phyloP scores from a whole-genome alignment of 2,888 invertebrate species.

The Agrypnus murinus region DNA sequence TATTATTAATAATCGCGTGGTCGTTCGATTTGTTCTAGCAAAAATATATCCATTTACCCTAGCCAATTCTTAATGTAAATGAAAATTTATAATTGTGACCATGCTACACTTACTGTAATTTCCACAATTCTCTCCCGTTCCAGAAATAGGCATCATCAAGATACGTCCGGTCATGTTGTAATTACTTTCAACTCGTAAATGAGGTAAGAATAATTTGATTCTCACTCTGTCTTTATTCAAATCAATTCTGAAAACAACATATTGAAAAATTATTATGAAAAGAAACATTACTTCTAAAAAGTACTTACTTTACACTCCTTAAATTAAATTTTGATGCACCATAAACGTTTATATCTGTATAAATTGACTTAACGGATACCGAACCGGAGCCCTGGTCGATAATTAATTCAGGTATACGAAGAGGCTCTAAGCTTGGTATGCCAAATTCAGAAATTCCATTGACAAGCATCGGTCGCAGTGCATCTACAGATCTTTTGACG shows the following conservation, averaged over 20 bases:
- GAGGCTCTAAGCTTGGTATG: slow-evolving; percentile 71
- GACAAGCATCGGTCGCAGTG: slow-evolving; percentile 67
- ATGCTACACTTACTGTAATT: slow-evolving; percentile 81
- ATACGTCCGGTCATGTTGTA: slow-evolving; percentile 82
- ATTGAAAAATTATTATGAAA: not conserved
- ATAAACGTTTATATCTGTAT: slow-evolving; percentile 72
- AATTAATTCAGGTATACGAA: slow-evolving; percentile 67
- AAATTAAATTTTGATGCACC: slow-evolving; percentile 72
- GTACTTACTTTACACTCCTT: slow-evolving; percentile 47
- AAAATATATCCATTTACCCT: no score
- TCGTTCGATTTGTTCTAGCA: no score
- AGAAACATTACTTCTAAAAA: no score
- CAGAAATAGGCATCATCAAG: slow-evolving; percentile 83
- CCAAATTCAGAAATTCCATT: slow-evolving; percentile 69
- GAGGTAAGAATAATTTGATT: slow-evolving; percentile 78
- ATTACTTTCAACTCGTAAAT: slow-evolving; percentile 77
- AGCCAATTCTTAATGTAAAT: no score
- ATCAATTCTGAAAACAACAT: slow-evolving; percentile 72
- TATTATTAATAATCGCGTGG: no score
- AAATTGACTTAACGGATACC: slow-evolving; percentile 69
- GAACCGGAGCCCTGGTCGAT: slow-evolving; percentile 68
- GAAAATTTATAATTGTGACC: no score
- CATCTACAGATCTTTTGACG: slow-evolving; percentile 67
- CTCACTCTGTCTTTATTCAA: slow-evolving; percentile 75
- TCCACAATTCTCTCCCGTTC: slow-evolving; percentile 79